phyloP scores from a whole-genome alignment of 1,140 invertebrate species.

The Temnothorax curvispinosus region DNA sequence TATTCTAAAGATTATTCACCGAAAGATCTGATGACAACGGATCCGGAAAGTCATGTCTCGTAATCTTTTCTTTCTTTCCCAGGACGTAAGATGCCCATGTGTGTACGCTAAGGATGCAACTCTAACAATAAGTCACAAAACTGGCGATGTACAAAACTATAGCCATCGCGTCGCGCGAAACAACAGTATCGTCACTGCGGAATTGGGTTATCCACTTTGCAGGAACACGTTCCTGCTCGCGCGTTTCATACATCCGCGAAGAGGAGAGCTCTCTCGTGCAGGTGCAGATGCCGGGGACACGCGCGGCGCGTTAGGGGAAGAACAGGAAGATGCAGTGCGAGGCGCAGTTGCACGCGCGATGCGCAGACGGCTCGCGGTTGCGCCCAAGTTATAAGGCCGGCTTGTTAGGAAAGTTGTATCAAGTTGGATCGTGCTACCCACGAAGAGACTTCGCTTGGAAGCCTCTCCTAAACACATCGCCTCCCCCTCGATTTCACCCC shows the following conservation, averaged over 20 bases:
- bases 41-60: not conserved
- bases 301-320: not conserved
- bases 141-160: not conserved
- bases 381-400: slow-evolving; percentile 72
- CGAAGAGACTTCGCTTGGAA: slow-evolving; percentile 49
- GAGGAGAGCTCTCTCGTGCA: slow-evolving; percentile 7
- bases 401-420: slow-evolving; percentile 77
- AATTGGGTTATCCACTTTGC: slow-evolving; percentile 80
- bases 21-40: not conserved
- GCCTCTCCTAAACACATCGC: slow-evolving; percentile 15
- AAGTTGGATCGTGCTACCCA: slow-evolving; percentile 72
- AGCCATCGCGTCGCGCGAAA: slow-evolving; percentile 26
- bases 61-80: not conserved
- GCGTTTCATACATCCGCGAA: slow-evolving; percentile 63
- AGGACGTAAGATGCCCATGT: not conserved
- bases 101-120: not conserved
- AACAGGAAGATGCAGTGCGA: slow-evolving; percentile 3
- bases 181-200: slow-evolving; percentile 53
- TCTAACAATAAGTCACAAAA: not conserved
- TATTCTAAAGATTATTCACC: not conserved
- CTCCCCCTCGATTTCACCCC: not conserved
- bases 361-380: slow-evolving; percentile 69
- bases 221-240: slow-evolving; percentile 72
- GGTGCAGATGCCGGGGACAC: slow-evolving; percentile 1
- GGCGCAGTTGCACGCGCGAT: slow-evolving; percentile 66